Evolutionary conservation across 2,888 invertebrate genomes (phyloP).

Genomic region (Lasioglossum figueresi): DNA sequence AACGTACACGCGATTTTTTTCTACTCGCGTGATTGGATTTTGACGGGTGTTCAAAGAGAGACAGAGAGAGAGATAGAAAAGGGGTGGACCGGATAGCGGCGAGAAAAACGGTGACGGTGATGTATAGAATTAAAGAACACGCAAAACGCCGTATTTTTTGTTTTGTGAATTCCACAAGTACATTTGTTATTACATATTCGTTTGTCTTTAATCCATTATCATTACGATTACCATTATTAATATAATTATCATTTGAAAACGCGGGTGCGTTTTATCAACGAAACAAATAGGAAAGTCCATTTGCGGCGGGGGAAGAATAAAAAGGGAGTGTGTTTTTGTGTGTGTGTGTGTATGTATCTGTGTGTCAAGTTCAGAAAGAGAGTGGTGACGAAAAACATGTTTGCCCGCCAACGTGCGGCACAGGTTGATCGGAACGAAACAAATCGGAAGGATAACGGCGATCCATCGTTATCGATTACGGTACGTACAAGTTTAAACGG

Average conservation of each 20-base stretch:
- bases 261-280: slow-evolving; percentile 61
- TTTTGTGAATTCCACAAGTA: slow-evolving; percentile 79
- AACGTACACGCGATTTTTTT: background rate
- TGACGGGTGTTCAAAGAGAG: background rate
- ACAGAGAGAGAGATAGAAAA: background rate
- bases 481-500: slow-evolving; percentile 57
- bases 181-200: slow-evolving; percentile 76
- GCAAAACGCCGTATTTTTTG: slow-evolving; percentile 68
- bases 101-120: slow-evolving; percentile 58
- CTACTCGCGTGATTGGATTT: slow-evolving; percentile 8
- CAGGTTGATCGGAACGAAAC: slow-evolving; percentile 61
- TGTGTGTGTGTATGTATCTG: background rate
- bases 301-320: slow-evolving; percentile 35
- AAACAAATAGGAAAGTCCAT: slow-evolving; percentile 40
- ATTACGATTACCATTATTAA: slow-evolving; percentile 68
- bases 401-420: slow-evolving; percentile 57
- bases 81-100: slow-evolving; percentile 46
- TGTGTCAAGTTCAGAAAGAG: slow-evolving; percentile 20
- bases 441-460: slow-evolving; percentile 33
- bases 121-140: slow-evolving; percentile 71
- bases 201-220: slow-evolving; percentile 68
- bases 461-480: slow-evolving; percentile 31
- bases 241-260: slow-evolving; percentile 70
- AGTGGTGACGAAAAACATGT: slow-evolving; percentile 43
- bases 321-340: background rate